Evolutionary conservation across 2,113 vertebrate species (phyloP), one percentile per base, ranked within the genome.

Genomic region (Tauraco erythrolophus): DNA sequence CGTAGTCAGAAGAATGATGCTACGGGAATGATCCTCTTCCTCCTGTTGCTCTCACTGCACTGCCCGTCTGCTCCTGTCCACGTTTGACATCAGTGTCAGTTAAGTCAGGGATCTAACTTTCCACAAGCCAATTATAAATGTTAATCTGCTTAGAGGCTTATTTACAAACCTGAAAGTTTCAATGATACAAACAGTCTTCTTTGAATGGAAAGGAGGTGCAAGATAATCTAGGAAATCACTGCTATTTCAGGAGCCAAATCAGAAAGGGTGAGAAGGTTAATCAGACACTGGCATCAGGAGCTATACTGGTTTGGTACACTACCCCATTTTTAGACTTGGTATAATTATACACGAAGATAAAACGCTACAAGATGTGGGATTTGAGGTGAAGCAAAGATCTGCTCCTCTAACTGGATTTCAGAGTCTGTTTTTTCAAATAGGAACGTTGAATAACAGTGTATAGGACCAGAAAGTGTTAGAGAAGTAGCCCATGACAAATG

Each of bases 141-240:
- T 74, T 98, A 97, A 97, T 98, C 97, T 84, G 31, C 88, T 94
- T 91, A 96, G 70, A 88, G 76, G 75, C 77, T 57, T 68, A 87
- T 77, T 88, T 70, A 83, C 57, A 96, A 94, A 72, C 83, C 75
- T 72, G 58, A 65, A 94, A 79, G 69, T 76, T 89, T 92, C 79
- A 69, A 33, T 39, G 39, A 87, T 77, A 96, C 46, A 91, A 91
- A 88, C 65, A 70, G 61, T 70, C 46, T 7, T 80, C 87, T 92
- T 85, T 88, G 77, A 93, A 74, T 54, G 75, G 93, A 93, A 96
- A 93, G 62, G n/a, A 76, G 81, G 58, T 84, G 54, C 69, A 77
- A 77, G 76, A 89, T 94, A 92, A 97, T 93, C 93, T 48, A 62
- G 51, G 11, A 95, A 93, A 97, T 79, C 80, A 1, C 58, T 48